Conservation (phyloP, 2,888 invertebrate species). For the Cerastoderma edule region DNA sequence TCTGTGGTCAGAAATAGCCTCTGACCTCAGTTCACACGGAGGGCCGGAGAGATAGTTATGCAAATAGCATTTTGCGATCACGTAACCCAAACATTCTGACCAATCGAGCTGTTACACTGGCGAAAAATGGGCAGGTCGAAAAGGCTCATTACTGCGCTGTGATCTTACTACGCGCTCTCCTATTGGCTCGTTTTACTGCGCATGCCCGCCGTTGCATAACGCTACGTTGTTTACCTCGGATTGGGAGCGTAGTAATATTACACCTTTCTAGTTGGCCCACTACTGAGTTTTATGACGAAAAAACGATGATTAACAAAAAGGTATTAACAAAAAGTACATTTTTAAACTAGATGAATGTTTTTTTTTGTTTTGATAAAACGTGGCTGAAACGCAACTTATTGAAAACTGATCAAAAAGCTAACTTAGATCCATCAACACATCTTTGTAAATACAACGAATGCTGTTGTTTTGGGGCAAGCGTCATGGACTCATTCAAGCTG, state of each 20-base stretch:
- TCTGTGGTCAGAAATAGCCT: constrained; percentile 8
- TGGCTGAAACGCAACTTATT: no score
- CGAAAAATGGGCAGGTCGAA: constrained; percentile 56
- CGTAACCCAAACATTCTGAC: constrained; percentile 75
- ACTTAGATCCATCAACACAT: background rate
- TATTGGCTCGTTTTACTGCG: constrained; percentile 60
- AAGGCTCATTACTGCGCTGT: constrained; percentile 13
- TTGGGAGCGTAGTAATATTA: background rate
- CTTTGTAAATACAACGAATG: background rate
- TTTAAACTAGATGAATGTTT: no score
- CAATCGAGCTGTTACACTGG: constrained; percentile 65
- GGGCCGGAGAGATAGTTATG: constrained; percentile 48
- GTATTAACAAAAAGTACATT: no score
- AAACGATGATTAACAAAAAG: no score
- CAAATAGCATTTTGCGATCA: constrained; percentile 61
- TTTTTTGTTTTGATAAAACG: no score
- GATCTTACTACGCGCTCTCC: constrained; percentile 15
- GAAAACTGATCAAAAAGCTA: no score
- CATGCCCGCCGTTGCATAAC: constrained; percentile 70
- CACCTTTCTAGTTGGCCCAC: constrained; percentile 34
- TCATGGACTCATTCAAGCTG: background rate
- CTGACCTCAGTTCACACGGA: constrained; percentile 35
- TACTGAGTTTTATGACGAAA: no score
- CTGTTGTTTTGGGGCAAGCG: background rate
- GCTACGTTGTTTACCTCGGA: constrained; percentile 36